These are phyloP conservation scores for Corydoras sp. DNA, from an alignment of 2,113 vertebrate species.

Conservation along the genomic window DNA sequence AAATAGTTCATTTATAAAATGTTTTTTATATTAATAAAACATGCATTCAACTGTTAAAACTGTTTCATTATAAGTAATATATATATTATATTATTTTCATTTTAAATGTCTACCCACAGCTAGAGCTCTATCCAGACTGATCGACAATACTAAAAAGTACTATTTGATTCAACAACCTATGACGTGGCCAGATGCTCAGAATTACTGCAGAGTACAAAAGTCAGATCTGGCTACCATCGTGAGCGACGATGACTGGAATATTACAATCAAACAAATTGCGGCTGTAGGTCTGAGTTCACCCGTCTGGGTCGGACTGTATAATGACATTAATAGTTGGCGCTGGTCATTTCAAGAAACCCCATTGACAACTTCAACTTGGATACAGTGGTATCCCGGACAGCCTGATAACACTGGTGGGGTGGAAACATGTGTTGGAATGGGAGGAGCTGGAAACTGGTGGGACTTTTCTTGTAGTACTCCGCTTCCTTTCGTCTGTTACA, in stretches of 20 bases:
- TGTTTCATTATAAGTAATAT: too few relatives aligned
- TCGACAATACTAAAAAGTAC: neutral
- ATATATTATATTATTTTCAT: too few relatives aligned
- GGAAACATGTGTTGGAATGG: neutral
- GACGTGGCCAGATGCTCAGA: neutral
- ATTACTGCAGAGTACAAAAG: neutral
- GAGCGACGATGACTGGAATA: neutral
- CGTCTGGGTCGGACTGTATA: constrained; percentile 3
- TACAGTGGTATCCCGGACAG: neutral
- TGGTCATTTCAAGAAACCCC: constrained; percentile 18
- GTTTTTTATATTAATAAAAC: too few relatives aligned
- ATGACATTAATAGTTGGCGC: neutral
- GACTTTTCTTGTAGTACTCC: neutral
- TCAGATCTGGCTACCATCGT: neutral
- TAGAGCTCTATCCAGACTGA: neutral
- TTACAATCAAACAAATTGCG: neutral
- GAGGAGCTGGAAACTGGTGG: constrained; percentile 4
- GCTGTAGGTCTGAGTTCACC: neutral
- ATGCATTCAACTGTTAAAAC: too few relatives aligned
- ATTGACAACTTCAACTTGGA: neutral
- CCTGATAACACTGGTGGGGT: neutral
- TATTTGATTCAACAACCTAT: neutral
- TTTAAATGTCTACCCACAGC: neutral
- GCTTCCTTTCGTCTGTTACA: neutral
- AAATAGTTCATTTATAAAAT: too few relatives aligned